These are phyloP conservation scores for Prionailurus bengalensis DNA, from an alignment of 2,113 vertebrate species.

Conservation along the genomic window DNA sequence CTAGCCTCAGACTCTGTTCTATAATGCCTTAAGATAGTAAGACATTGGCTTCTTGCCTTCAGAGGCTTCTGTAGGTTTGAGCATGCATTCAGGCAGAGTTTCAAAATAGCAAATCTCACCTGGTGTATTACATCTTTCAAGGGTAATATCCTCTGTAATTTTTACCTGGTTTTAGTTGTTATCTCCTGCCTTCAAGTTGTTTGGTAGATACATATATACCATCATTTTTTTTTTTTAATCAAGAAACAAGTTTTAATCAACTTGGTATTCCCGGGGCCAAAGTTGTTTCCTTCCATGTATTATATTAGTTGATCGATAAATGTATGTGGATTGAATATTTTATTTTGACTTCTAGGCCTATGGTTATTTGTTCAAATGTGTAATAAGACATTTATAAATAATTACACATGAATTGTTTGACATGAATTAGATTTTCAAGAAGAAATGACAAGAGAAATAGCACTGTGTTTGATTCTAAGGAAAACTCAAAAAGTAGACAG, in stretches of 20 bases:
- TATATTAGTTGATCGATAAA: background rate
- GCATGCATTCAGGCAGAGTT: background rate
- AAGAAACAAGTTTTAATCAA: background rate
- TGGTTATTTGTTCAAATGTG: background rate
- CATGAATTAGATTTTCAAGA: background rate
- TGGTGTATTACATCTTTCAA: background rate
- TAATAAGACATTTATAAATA: constrained; percentile 12
- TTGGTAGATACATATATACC: background rate
- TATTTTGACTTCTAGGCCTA: constrained; percentile 8
- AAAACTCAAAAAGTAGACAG: background rate
- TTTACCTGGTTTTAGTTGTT: background rate
- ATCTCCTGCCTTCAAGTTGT: background rate
- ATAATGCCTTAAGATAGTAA: background rate
- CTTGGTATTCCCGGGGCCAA: background rate
- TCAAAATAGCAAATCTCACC: constrained; percentile 19
- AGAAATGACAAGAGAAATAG: background rate
- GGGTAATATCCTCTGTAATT: background rate
- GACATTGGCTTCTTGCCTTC: background rate
- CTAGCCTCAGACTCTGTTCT: background rate
- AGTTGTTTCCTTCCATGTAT: constrained; percentile 3
- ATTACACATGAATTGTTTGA: background rate
- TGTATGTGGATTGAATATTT: background rate
- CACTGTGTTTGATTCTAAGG: background rate
- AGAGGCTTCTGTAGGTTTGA: background rate
- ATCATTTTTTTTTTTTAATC: background rate